These are phyloP conservation scores for Cyclargus thomasi DNA, from an alignment of 1,140 invertebrate genomes.

Conservation along the genomic window DNA sequence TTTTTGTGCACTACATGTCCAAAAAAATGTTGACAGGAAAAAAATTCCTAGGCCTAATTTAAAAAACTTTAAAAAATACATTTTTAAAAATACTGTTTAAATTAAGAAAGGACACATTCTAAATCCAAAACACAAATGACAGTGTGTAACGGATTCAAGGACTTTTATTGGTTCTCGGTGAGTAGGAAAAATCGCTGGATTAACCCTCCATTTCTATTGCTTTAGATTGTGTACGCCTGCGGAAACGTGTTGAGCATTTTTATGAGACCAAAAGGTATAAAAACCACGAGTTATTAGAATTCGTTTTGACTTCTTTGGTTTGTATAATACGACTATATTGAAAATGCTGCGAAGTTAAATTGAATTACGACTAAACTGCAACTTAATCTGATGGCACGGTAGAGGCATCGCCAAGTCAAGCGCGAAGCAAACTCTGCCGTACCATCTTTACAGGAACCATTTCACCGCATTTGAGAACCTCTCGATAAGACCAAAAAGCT, in stretches of 20 bases:
- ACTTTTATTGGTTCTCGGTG: conserved; percentile 5
- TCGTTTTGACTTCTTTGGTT: too few species aligned
- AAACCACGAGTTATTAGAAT: too few species aligned
- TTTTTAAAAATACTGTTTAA: conserved; percentile 3
- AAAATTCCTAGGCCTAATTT: not conserved
- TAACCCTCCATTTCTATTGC: conserved; percentile 1
- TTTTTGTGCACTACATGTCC: not conserved
- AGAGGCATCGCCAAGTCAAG: too few species aligned
- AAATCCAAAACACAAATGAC: conserved; percentile 10
- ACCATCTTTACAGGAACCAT: too few species aligned
- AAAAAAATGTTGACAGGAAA: not conserved
- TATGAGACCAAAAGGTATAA: not conserved
- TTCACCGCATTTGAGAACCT: too few species aligned
- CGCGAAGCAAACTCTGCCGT: too few species aligned
- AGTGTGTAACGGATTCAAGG: not conserved
- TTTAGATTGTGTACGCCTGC: not conserved
- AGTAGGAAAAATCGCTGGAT: conserved; percentile 3
- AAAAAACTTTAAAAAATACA: not conserved
- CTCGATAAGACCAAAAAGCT: too few species aligned
- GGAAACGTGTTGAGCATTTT: not conserved
- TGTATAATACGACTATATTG: too few species aligned
- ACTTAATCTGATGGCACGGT: too few species aligned
- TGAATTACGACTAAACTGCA: too few species aligned
- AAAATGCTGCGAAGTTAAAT: too few species aligned
- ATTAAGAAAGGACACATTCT: not conserved